Evolutionary conservation across 2,113 vertebrate genomes (phyloP).

Genomic region (Toxostoma redivivum): DNA sequence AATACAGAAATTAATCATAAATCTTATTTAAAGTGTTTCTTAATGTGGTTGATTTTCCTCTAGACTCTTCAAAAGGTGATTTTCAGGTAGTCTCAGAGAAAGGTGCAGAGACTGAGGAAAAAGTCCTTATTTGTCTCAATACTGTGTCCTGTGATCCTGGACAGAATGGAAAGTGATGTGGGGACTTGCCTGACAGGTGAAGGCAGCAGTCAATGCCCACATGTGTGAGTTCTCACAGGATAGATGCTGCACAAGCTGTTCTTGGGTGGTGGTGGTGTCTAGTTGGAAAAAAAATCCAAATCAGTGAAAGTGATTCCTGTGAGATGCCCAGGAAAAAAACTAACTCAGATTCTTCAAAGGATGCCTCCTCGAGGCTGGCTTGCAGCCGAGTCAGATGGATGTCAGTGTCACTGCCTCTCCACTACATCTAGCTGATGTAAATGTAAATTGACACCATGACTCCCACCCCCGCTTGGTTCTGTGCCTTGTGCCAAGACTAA

Average conservation of each 20-base stretch:
- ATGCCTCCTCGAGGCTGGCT: neutral
- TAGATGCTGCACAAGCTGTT: neutral
- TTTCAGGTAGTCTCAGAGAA: neutral
- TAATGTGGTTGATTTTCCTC: neutral
- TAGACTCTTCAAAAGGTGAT: neutral
- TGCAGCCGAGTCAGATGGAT: neutral
- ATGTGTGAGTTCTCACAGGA: neutral
- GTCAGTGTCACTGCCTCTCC: neutral
- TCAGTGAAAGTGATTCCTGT: neutral
- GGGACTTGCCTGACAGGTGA: neutral
- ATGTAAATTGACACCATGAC: neutral
- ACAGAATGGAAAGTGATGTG: rapidly evolving
- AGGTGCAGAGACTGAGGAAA: neutral
- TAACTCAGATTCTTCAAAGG: neutral
- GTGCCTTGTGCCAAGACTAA: neutral
- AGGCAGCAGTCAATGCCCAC: neutral
- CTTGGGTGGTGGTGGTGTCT: neutral
- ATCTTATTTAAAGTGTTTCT: neutral
- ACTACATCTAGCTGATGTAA: neutral
- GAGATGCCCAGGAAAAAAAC: neutral
- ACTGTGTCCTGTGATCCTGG: neutral
- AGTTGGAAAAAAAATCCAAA: neutral
- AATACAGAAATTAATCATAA: neutral
- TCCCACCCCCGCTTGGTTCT: neutral
- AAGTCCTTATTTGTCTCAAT: neutral